Base-by-base conservation (phyloP, 2,113 vertebrate species). In the Corythornis cristatus region DNA sequence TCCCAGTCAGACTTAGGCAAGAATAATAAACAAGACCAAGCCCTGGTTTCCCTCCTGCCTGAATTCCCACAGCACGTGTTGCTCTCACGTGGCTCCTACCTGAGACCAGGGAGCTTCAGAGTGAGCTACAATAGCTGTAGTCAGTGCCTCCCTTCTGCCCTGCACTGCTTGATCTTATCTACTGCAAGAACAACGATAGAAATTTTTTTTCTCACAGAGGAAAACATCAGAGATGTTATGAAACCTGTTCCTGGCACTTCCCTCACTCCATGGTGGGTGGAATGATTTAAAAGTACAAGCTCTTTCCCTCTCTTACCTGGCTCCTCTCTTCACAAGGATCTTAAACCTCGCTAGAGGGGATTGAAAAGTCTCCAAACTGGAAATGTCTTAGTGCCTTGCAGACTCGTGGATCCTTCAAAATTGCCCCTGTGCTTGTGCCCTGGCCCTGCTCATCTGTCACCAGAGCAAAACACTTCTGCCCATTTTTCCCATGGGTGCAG, bases 11-110 rank as follows among this genome's bases (percentile, higher is more conserved):
- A 72, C 23, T 35, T 58, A 35, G 56, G 33, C 58, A 89, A 76
- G 83, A 96, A 91, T 56, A 96, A 75, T 67, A 92, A 96, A 91
- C 87, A 95, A 71, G 23, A 80, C 42, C 74, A 61, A 88, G 35
- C n/a, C 40, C 40, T 2, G 2, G 56, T 72, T 45, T 33, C 43
- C 17, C 67, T 74, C 89, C 87, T 85, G 37, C 67, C n/a, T 54
- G 22, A 51, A 53, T 80, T 77, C 83, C 72, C 64, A 6, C 2
- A 42, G 76, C 83, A 78, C 5, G 3, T 75, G 89, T 48, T 42
- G 48, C 33, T 86, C 37, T 71, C 89, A 93, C 12, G 5, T 1
- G 12, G 64, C 28, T 80, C 53, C 65, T 64, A 86, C 89, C 94
- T 91, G 87, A 85, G 83, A 42, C 17, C 0, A 0, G 61, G 56